A percentile compares a stretch with the other conserved stretches of the same genome.
Conservation (phyloP, 1,140 invertebrate species). For the Cherax destructor region DNA sequence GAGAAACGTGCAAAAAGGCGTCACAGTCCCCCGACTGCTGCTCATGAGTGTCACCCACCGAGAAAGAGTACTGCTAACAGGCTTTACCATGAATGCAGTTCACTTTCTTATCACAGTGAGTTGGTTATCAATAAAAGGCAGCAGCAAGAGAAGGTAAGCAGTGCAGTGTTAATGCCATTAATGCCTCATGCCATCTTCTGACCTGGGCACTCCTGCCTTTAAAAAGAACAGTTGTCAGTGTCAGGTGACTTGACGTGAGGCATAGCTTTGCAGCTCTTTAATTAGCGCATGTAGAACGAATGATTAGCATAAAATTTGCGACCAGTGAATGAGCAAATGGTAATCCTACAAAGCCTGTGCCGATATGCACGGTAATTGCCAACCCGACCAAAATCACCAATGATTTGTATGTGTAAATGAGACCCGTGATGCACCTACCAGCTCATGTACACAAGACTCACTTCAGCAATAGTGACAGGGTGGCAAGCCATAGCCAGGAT, state of each 20-base stretch:
- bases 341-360: slow-evolving; percentile 50
- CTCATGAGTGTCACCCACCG: background rate
- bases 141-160: background rate
- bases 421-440: background rate
- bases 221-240: background rate
- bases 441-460: background rate
- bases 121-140: background rate
- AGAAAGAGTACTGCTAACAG: background rate
- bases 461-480: background rate
- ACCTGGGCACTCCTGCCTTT: background rate
- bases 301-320: slow-evolving; percentile 16
- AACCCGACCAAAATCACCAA: background rate
- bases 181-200: slow-evolving; percentile 2
- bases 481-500: slow-evolving; percentile 7
- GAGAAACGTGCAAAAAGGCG: background rate
- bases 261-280: background rate
- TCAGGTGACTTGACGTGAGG: background rate
- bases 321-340: background rate
- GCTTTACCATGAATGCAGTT: background rate
- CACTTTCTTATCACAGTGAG: background rate
- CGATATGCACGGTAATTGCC: background rate
- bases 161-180: slow-evolving; percentile 25
- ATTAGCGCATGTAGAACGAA: slow-evolving; percentile 19
- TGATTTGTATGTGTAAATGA: background rate
- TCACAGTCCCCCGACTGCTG: background rate